These are phyloP conservation scores for Lepidostoma basale DNA, from an alignment of 1,140 invertebrate genomes.

Conservation along the genomic window DNA sequence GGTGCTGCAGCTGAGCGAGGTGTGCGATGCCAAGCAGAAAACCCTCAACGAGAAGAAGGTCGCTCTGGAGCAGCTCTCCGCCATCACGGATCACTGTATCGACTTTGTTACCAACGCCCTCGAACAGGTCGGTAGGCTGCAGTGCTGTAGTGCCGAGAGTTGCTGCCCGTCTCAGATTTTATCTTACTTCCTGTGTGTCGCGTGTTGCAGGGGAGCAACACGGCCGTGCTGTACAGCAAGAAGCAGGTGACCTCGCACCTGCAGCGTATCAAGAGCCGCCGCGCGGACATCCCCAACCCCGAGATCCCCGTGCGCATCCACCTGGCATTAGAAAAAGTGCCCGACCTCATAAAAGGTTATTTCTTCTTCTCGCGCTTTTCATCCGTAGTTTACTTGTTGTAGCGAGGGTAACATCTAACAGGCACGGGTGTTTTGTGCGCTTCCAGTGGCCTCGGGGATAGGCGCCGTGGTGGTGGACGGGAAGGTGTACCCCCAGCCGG, in stretches of 20 bases:
- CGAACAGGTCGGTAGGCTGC: conserved; percentile 55
- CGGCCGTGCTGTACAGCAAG: conserved; percentile 84
- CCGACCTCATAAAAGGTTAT: conserved; percentile 77
- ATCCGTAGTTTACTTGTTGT: too few relatives aligned
- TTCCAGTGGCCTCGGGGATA: conserved; percentile 71
- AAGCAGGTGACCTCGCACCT: conserved; percentile 75
- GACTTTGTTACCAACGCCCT: conserved; percentile 80
- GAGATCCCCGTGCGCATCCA: conserved; percentile 82
- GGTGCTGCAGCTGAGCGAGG: conserved; percentile 77
- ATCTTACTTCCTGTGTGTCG: too few relatives aligned
- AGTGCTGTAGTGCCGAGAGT: neutral
- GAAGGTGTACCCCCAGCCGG: conserved; percentile 55
- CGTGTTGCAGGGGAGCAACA: conserved; percentile 81
- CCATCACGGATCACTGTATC: conserved; percentile 85
- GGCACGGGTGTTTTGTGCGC: too few relatives aligned
- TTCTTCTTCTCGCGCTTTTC: neutral
- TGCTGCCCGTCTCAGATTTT: too few relatives aligned
- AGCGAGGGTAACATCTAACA: too few relatives aligned
- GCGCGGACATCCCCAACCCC: conserved; percentile 83
- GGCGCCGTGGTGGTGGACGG: conserved; percentile 81
- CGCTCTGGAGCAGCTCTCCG: conserved; percentile 77
- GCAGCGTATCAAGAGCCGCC: conserved; percentile 76
- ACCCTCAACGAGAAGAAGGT: conserved; percentile 83
- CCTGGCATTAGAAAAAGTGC: conserved; percentile 76
- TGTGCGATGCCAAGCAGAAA: conserved; percentile 83